Evolutionary conservation across 2,888 invertebrate species (phyloP).

Genomic region (Clitarchus hookeri): DNA sequence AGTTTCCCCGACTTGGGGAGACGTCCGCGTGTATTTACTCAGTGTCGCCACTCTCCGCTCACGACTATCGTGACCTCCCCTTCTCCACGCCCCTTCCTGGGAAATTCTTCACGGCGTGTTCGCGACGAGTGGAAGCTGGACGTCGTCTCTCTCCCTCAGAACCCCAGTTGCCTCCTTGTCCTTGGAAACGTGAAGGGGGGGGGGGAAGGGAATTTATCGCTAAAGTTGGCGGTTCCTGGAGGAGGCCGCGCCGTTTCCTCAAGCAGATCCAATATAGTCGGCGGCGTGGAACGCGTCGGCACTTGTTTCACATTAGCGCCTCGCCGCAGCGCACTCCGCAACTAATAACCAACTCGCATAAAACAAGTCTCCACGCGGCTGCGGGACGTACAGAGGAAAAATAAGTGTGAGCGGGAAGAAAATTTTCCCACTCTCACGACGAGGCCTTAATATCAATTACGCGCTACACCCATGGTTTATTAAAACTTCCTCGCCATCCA

Average conservation of each 20-base stretch:
- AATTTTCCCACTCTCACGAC: neutral
- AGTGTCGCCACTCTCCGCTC: too few species aligned
- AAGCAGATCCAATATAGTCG: neutral
- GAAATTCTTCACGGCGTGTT: too few species aligned
- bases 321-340: neutral
- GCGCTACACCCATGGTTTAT: neutral
- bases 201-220: neutral
- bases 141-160: too few species aligned
- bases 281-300: neutral
- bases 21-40: too few species aligned
- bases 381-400: neutral
- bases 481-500: neutral
- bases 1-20: too few species aligned
- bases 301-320: conserved; percentile 10
- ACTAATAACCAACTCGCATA: conserved; percentile 14
- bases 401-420: neutral
- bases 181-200: neutral
- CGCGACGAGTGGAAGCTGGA: too few species aligned
- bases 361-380: neutral
- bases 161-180: too few species aligned
- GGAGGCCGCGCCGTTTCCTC: neutral
- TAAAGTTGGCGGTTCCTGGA: too few species aligned
- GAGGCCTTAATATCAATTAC: neutral
- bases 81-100: too few species aligned
- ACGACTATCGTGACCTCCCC: too few species aligned